A percentile compares a stretch with the other conserved stretches of the same genome.
Conservation (phyloP, 2,888 invertebrate genomes). For the Pteria penguin region DNA sequence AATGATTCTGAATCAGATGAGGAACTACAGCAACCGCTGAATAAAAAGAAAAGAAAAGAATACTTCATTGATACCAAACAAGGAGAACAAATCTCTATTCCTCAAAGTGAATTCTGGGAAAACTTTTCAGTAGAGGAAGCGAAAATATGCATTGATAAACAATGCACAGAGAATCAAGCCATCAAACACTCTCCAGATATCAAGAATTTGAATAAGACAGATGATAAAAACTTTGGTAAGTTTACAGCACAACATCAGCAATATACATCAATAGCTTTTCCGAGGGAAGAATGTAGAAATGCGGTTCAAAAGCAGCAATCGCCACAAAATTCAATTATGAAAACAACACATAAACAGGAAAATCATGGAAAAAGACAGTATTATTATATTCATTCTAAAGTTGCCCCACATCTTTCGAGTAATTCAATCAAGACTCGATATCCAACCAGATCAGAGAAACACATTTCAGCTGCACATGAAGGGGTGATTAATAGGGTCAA, state of each 20-base stretch:
- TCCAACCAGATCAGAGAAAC: conserved; percentile 19
- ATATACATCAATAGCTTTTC: too few relatives aligned
- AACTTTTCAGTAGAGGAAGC: conserved; percentile 28
- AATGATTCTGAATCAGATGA: conserved; percentile 1
- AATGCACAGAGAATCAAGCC: not conserved
- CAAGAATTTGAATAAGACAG: not conserved
- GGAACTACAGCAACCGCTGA: conserved; percentile 2
- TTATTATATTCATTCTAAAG: conserved; percentile 70
- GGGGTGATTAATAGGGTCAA: conserved; percentile 71
- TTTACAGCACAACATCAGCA: not conserved
- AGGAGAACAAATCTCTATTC: conserved; percentile 42
- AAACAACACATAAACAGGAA: conserved; percentile 3
- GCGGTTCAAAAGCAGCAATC: not conserved
- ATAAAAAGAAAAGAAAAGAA: not conserved
- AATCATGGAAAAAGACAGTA: conserved; percentile 60
- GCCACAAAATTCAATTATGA: not conserved
- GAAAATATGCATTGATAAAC: not conserved
- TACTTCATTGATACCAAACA: not conserved
- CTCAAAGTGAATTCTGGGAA: conserved; percentile 53
- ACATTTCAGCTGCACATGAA: conserved; percentile 57
- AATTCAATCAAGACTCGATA: conserved; percentile 28
- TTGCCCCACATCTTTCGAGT: conserved; percentile 53
- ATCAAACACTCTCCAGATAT: not conserved
- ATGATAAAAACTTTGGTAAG: not conserved
- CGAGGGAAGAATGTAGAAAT: not conserved